Evolutionary conservation across 2,888 invertebrate genomes (phyloP).

Genomic region (Caenorhabditis sinica): DNA sequence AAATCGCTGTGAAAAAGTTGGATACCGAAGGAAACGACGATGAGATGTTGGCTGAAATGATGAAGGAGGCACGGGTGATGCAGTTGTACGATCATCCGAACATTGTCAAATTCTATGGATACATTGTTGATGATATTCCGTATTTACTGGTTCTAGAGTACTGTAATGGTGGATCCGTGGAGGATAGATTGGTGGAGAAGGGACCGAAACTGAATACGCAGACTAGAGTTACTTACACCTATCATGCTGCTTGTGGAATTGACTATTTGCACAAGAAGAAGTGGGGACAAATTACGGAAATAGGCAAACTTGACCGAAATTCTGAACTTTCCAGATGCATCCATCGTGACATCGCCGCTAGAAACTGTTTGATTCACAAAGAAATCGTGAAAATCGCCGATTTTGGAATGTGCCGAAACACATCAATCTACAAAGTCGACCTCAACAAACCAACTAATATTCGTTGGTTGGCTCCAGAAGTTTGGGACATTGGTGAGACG

Average conservation of each 20-base stretch:
- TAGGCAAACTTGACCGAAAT: not conserved
- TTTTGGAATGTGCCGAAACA: slow-evolving; percentile 79
- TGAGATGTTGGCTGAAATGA: slow-evolving; percentile 76
- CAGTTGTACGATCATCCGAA: slow-evolving; percentile 79
- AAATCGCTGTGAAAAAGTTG: slow-evolving; percentile 68
- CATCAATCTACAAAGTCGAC: slow-evolving; percentile 74
- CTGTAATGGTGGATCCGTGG: slow-evolving; percentile 74
- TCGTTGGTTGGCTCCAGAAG: slow-evolving; percentile 80
- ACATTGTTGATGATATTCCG: slow-evolving; percentile 77
- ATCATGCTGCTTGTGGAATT: slow-evolving; percentile 71
- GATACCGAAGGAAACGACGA: slow-evolving; percentile 70
- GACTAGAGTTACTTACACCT: slow-evolving; percentile 53
- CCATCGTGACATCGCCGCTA: slow-evolving; percentile 79
- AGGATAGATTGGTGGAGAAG: slow-evolving; percentile 56
- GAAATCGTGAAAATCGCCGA: slow-evolving; percentile 77
- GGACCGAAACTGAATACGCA: slow-evolving; percentile 59
- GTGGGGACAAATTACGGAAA: slow-evolving; percentile 25
- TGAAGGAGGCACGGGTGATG: slow-evolving; percentile 81
- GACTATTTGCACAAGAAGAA: slow-evolving; percentile 78
- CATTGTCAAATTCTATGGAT: slow-evolving; percentile 80
- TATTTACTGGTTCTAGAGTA: slow-evolving; percentile 79
- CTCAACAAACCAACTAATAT: slow-evolving; percentile 78
- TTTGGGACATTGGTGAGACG: slow-evolving; percentile 79
- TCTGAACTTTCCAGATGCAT: slow-evolving; percentile 69
- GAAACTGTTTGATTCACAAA: slow-evolving; percentile 77